Evolutionary conservation across 2,888 invertebrate species (phyloP), one percentile per base, ranked within the genome.

Genomic region (Lingula anatina): DNA sequence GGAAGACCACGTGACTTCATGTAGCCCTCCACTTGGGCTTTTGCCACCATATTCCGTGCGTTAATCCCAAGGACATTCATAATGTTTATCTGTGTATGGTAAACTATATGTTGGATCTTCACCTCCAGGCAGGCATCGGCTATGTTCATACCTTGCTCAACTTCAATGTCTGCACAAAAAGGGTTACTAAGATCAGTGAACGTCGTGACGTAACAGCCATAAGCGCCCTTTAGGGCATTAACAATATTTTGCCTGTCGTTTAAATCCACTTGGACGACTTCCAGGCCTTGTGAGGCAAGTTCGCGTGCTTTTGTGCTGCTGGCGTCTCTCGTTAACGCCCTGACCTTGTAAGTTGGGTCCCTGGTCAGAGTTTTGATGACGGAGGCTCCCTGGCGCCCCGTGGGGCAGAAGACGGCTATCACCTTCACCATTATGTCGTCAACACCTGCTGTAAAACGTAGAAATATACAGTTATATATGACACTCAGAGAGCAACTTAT

Each of bases 21-120:
- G 54, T 67, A 66, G 3, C 58, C 61, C 43, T 67, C 66, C 20
- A 66, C 57, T 47, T 64, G 62, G 2, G 70, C 68, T 57, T 73
- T 73, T 20, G 70, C 66, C 45, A 70, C 70, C 50, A 71, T 58
- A 53, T 71, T 68, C 2, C 66, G 57, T 4, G 64, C 69, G 48
- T 62, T 55, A 9, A 67, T 56, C 1, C 70, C 68, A 20, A 61
- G 60, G n/a, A 66, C 58, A 25, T 57, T 46, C 27, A 62, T 57
- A 1, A 68, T 65, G 50, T 67, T 60, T 23, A 70, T 56, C 49
- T 71, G 66, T 18, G 71, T 71, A 54, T 66, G 65, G 53, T 62
- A 68, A 5, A 71, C 54, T 5, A 71, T 65, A 46, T 71, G 70
- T 1, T 53, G 46, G 26, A 71, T 59, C 2, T 55, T 55, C 3